Evolutionary conservation across 2,888 invertebrate genomes (phyloP).

Genomic region (Arge pagana): DNA sequence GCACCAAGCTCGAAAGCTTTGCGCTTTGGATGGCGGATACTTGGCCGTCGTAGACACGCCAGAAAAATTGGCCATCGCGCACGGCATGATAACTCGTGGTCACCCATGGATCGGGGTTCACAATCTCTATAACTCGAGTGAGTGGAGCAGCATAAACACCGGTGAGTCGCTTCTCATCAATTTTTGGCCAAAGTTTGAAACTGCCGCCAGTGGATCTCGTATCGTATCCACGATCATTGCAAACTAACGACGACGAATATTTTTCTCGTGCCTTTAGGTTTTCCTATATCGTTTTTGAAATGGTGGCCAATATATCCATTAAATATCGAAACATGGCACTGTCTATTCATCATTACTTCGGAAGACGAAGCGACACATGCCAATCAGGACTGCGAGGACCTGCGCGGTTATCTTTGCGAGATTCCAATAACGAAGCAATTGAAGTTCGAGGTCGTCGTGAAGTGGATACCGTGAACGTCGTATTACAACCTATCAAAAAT

Average conservation of each 20-base stretch:
- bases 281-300: neutral
- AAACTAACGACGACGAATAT: neutral
- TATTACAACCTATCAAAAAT: too few species aligned
- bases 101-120: neutral
- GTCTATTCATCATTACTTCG: neutral
- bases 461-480: too few species aligned
- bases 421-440: too few species aligned
- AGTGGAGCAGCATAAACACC: neutral
- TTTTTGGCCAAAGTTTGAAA: too few species aligned
- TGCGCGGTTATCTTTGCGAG: neutral
- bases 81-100: neutral
- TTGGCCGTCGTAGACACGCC: slow-evolving; percentile 1
- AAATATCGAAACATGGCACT: neutral
- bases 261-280: neutral
- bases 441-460: too few species aligned
- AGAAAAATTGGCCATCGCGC: neutral
- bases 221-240: too few species aligned
- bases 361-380: neutral
- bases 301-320: neutral
- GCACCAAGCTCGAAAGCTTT: slow-evolving; percentile 1
- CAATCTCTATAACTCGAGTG: neutral
- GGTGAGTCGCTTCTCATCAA: too few species aligned
- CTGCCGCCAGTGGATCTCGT: too few species aligned
- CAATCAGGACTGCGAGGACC: neutral
- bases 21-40: neutral